Percentiles rank a stretch among this genome's conserved stretches.
phyloP scores from a whole-genome alignment of 35 echinoderm and acorn worm genomes.

The Ophioderma brevispina region DNA sequence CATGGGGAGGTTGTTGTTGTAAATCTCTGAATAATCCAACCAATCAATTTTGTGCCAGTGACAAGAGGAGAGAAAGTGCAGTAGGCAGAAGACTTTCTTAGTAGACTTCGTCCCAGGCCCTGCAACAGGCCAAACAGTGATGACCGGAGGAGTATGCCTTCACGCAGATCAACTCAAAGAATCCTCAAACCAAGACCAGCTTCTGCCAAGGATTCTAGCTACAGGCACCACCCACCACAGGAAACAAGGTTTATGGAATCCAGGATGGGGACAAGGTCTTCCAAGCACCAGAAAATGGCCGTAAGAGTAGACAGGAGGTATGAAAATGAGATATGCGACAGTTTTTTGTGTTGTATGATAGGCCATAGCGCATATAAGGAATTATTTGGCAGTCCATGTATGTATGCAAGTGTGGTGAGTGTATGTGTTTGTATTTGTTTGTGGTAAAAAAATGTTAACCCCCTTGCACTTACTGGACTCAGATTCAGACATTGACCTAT shows the following conservation, averaged over 20 bases:
- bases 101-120: slow-evolving; percentile 83
- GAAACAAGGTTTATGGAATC: slow-evolving; percentile 86
- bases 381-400: too few relatives aligned
- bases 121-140: slow-evolving; percentile 68
- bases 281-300: background rate
- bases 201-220: slow-evolving; percentile 62
- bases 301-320: background rate
- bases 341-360: too few relatives aligned
- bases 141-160: slow-evolving; percentile 45
- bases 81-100: slow-evolving; percentile 87
- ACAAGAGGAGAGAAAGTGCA: slow-evolving; percentile 78
- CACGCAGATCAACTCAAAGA: background rate
- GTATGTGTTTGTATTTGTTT: too few relatives aligned
- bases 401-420: too few relatives aligned
- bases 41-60: background rate
- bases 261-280: slow-evolving; percentile 68
- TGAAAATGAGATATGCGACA: background rate
- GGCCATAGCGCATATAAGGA: too few relatives aligned
- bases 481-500: too few relatives aligned
- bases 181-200: slow-evolving; percentile 13
- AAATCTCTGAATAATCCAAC: too few relatives aligned
- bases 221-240: slow-evolving; percentile 75
- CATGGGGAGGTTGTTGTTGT: too few relatives aligned
- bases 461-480: too few relatives aligned
- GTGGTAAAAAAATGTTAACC: too few relatives aligned